Base-by-base conservation (phyloP, 1,140 invertebrate species). In the Pseudoatta argentina region DNA sequence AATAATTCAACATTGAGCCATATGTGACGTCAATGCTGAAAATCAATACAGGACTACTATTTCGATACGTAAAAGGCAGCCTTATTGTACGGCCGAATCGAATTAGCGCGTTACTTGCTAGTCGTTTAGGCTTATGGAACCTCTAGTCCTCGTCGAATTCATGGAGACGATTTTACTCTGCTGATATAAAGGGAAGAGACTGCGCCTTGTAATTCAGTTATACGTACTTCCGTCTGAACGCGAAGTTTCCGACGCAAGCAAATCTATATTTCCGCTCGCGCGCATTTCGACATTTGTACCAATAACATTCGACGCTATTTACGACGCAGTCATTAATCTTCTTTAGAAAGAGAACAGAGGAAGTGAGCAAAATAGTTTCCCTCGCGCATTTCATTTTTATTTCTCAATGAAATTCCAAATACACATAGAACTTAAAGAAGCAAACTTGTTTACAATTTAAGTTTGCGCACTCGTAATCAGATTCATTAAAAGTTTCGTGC, bases 401-500 rank as follows among this genome's bases (percentile, higher is more conserved):
- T 44, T 16, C 12, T 34, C 57, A 81, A 81, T 48, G 24, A 71
- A 71, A 71, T 71, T 67, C 27, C 27, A 2, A 67, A 81, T 59
- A 27, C 34, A 57, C 34, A 21, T 21, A n/a, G 48, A 44, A 79
- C 48, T 79, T 18, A 7, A 53, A 44, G 30, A 24, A 27, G 18
- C 64, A 14, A 63, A 63, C 39, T 71, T 63, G 61, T 73, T 73
- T 82, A 73, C 55, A 51, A 83, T 83, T 73, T 73, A 75, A 73
- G 24, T 61, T 73, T 51, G 18, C 48, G 27, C 18, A 14, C 39
- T 44, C 34, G 66, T 72, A 71, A 81, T 57, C 51, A 81, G 48
- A 83, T 73, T 83, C 27, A 51, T 75, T 75, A 75, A 83, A 83
- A 83, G 79, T 83, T 81, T 16, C 64, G 10, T 21, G 61, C 18